phyloP scores from a whole-genome alignment of 1,140 invertebrate species.

The Drosophila navojoa region DNA sequence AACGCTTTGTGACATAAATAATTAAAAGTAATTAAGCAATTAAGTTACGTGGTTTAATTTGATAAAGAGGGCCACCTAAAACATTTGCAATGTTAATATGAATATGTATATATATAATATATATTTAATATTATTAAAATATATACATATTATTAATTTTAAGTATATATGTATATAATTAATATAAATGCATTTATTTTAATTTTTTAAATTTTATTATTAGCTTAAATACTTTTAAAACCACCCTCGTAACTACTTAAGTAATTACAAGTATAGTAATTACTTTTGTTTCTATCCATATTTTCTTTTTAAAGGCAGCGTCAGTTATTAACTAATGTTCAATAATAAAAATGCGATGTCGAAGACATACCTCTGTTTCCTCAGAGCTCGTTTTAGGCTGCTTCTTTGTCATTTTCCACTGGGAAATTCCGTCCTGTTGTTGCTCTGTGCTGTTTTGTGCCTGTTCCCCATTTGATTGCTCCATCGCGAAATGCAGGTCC shows the following conservation, averaged over 20 bases:
- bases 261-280: constrained; percentile 1
- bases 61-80: too few species aligned
- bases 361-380: constrained; percentile 17
- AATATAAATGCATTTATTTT: too few species aligned
- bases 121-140: too few species aligned
- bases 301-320: too few species aligned
- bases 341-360: too few species aligned
- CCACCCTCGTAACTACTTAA: background rate
- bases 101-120: too few species aligned
- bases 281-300: background rate
- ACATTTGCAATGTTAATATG: too few species aligned
- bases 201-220: too few species aligned
- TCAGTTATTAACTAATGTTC: too few species aligned
- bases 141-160: too few species aligned
- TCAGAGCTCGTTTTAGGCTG: constrained; percentile 9
- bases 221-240: too few species aligned
- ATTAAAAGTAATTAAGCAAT: constrained; percentile 1
- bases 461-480: constrained; percentile 24
- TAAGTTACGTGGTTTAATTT: background rate
- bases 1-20: background rate
- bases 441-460: background rate
- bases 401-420: background rate
- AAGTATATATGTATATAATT: too few species aligned
- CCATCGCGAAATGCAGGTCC: background rate
- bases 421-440: background rate